Percentiles rank a stretch among this genome's conserved stretches.
These are phyloP conservation scores for Encarsia formosa DNA, from an alignment of 2,888 invertebrate species.

Conservation along the genomic window DNA sequence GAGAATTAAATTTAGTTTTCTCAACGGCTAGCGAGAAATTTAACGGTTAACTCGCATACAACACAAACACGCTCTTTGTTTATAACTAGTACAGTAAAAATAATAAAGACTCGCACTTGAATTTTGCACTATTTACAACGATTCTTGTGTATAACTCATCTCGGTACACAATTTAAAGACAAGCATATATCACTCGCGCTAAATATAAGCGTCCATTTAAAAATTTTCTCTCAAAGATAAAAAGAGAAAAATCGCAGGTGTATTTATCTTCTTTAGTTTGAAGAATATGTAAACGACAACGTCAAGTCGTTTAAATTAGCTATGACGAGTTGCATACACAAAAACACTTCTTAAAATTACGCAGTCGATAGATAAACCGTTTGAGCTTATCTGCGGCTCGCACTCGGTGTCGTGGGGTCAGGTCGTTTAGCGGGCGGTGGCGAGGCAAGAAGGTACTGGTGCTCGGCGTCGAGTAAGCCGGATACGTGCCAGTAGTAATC, in stretches of 20 bases:
- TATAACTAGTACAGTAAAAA: conserved; percentile 21
- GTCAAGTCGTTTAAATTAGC: too few species aligned
- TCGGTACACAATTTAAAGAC: background rate
- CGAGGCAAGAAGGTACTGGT: conserved; percentile 29
- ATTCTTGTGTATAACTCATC: background rate
- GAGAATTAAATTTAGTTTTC: background rate
- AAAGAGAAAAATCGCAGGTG: background rate
- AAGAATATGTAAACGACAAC: too few species aligned
- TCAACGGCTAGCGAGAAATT: background rate
- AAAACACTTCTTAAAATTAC: background rate
- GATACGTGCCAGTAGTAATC: conserved; percentile 26
- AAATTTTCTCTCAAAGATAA: background rate
- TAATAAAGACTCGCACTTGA: conserved; percentile 21
- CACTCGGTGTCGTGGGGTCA: conserved; percentile 23
- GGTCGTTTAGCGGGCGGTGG: conserved; percentile 22
- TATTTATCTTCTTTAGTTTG: too few species aligned
- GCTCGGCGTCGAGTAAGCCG: conserved; percentile 26
- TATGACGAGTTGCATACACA: background rate
- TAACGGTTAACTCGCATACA: conserved; percentile 1
- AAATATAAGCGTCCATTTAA: conserved; percentile 7
- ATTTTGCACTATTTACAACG: conserved; percentile 20
- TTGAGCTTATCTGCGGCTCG: conserved; percentile 18
- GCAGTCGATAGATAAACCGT: background rate
- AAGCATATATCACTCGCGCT: conserved; percentile 16
- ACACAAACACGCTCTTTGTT: background rate